Evolutionary conservation across 2,113 vertebrate genomes (phyloP), one percentile per base, ranked within the genome.

Genomic region (Pavo muticus): DNA sequence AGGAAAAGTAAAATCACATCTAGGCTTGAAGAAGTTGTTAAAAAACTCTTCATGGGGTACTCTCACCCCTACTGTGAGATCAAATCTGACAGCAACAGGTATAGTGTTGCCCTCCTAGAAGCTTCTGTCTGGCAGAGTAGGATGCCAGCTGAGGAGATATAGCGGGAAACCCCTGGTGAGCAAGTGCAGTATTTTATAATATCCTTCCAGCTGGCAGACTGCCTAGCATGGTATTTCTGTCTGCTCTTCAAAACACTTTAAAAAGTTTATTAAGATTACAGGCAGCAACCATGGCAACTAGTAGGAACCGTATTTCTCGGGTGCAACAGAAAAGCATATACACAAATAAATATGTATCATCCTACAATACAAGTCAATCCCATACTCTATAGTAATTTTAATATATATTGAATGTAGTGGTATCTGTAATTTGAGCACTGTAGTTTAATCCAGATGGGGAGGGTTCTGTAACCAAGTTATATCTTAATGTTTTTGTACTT

Each of bases 141-240:
- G 44, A 56, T 95, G 90, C 93, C 96, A 97, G 86, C 64, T 87
- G 95, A 88, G 94, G 60, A 84, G 59, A 91, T 70, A 87, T 47
- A 91, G 72, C 82, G 86, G 95, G 90, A 96, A 97, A 94, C 80
- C 87, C 88, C 94, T 93, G 84, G 73, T 95, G 94, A 96, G 94
- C 82, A 77, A 95, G 37, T 69, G 74, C 73, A 70, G 60, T 93
- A 84, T 94, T 92, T 93, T 80, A 88, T 84, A 92, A 87, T 78
- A 94, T 80, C 44, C 45, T 94, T 96, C 81, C 84, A 96, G 64
- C 68, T 97, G 96, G 96, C 93, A 92, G 52, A 20, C 61, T 94
- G 95, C 95, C 95, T 84, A 67, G 79, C 52, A 87, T 87, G 67
- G 85, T 59, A 70, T 91, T 96, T 94, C 80, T 85, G 47, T 90